phyloP scores from a whole-genome alignment of 2,113 vertebrate genomes.

The Acrocephalus arundinaceus region DNA sequence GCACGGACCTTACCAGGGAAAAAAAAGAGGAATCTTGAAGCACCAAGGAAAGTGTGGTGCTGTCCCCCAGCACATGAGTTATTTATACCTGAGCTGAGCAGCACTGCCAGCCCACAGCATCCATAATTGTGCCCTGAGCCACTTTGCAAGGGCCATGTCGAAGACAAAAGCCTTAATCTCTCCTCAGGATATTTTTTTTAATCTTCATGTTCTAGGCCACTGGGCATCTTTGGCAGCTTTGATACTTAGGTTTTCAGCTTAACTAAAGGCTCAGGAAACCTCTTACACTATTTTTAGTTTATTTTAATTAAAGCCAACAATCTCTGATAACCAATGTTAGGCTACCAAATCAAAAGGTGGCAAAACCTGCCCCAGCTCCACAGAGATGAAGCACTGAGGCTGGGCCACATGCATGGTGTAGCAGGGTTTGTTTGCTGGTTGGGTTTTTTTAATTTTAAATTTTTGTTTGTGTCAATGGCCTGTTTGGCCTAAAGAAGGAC shows the following conservation, averaged over 20 bases:
- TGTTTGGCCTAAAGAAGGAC: neutral
- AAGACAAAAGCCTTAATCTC: neutral
- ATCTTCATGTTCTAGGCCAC: neutral
- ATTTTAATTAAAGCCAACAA: neutral
- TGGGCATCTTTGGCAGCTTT: neutral
- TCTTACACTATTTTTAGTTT: neutral
- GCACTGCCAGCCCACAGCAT: neutral
- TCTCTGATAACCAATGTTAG: neutral
- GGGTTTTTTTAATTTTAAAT: neutral
- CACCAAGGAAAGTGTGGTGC: neutral
- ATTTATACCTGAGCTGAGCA: neutral
- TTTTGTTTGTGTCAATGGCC: neutral
- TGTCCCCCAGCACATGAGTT: neutral
- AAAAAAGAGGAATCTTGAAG: neutral
- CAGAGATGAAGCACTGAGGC: neutral
- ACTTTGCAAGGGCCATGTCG: accelerated
- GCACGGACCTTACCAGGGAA: accelerated
- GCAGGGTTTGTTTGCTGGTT: neutral
- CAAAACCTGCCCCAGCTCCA: neutral
- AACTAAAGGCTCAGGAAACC: neutral
- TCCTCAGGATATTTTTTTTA: neutral
- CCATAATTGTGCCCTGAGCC: neutral
- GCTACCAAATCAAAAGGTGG: neutral
- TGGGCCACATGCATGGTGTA: neutral
- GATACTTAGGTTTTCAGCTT: neutral